Evolutionary conservation across 2,888 invertebrate species (phyloP).

Genomic region (Hartigia nigra): DNA sequence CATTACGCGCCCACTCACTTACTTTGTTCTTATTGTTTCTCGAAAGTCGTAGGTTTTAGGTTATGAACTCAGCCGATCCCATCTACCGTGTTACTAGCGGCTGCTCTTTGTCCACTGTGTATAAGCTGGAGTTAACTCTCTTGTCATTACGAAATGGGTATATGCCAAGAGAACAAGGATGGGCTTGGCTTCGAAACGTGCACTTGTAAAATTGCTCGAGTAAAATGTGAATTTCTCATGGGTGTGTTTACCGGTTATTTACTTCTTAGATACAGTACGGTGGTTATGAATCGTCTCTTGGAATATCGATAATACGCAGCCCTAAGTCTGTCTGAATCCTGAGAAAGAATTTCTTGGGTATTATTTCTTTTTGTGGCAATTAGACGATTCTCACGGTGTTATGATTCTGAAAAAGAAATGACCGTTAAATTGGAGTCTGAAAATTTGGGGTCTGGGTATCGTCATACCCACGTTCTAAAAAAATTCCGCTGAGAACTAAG

Average conservation of each 20-base stretch:
- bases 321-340: neutral
- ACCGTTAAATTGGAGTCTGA: neutral
- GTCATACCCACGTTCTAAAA: neutral
- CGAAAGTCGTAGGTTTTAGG: neutral
- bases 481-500: neutral
- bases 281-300: neutral
- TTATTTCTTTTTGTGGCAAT: neutral
- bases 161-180: neutral
- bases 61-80: neutral
- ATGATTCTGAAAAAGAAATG: neutral
- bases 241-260: neutral
- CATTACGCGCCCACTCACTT: neutral
- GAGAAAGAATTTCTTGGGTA: neutral
- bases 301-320: neutral
- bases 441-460: neutral
- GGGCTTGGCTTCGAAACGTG: neutral
- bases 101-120: neutral
- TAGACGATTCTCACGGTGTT: neutral
- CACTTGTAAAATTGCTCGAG: neutral
- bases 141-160: neutral
- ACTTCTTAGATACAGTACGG: neutral
- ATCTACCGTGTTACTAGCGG: neutral
- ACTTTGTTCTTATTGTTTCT: neutral
- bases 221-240: neutral
- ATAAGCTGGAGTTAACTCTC: neutral